Evolutionary conservation across 2,888 invertebrate genomes (phyloP), one percentile per base, ranked within the genome.

Genomic region (Drosophila hawaiiensis): DNA sequence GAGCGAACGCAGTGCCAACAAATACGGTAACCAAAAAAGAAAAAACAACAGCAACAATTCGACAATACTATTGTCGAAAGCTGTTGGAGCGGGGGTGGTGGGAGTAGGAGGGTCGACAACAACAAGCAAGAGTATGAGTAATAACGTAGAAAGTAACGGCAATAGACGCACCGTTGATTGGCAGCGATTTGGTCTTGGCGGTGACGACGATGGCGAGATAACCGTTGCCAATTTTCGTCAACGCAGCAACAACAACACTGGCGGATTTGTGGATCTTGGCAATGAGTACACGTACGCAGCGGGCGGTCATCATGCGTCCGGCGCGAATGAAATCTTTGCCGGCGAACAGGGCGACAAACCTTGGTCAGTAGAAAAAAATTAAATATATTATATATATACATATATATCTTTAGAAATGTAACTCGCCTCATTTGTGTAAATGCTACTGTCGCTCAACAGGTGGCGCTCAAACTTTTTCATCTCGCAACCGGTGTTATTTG

Each of bases 391-490:
- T 25, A 25, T 49, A n/a, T 12, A 5, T 54, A 41, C 19, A 16
- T 35, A 19, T 19, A 25, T 25, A 28, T 37, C 12, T 9, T 16
- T 16, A 16, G 16, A 56, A 9, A 12, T 37, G 14, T 37, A 28
- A 37, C 2, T 28, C 16, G 19, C 12, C 55, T 25, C 37, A 14
- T 37, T 43, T 4, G 10, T 9, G n/a, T 29, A 12, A 60, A 16
- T 64, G 41, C 12, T 43, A 33, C 12, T 49, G 12, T 22, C 35
- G 19, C 50, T 82, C 85, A 87, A 76, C 82, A 99, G 98, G 98
- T 99, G 98, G 98, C 97, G 98, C 94, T 97, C 98, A 37, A 98
- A 98, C 92, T 98, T 99, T 94, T 98, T 99, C 92, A 96, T 99
- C 93, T 98, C 98, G 39, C 98, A 99, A 93, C 98, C 98, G 41